These are phyloP conservation scores for Propithecus coquereli DNA, from an alignment of 2,113 vertebrate species.

Conservation along the genomic window DNA sequence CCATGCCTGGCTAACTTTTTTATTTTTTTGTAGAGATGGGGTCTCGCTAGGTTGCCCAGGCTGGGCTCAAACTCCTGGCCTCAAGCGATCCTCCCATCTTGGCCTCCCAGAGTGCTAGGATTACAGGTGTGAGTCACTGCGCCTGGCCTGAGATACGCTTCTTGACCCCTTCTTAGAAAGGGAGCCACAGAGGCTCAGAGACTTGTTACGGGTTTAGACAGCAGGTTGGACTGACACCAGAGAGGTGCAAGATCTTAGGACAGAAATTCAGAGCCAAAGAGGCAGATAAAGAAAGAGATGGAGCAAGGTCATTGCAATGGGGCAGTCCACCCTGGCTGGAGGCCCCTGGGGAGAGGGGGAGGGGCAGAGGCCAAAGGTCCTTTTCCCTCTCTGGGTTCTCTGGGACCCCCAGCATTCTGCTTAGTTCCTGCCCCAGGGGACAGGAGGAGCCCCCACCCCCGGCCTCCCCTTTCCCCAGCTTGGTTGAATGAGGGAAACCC, in stretches of 20 bases:
- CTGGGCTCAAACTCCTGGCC: too few species aligned
- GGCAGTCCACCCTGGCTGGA: neutral
- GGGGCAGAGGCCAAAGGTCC: neutral
- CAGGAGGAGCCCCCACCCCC: too few species aligned
- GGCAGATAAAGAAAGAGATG: too few species aligned
- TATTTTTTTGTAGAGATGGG: neutral
- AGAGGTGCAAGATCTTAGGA: neutral
- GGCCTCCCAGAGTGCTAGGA: too few species aligned
- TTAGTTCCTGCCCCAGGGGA: neutral
- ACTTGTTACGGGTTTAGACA: neutral
- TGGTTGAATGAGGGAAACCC: neutral
- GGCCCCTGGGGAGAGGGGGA: accelerated
- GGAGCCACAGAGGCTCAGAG: neutral
- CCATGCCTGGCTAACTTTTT: neutral
- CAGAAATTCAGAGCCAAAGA: neutral
- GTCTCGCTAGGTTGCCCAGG: neutral
- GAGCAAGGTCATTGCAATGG: neutral
- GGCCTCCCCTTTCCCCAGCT: accelerated
- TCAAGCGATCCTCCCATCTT: too few species aligned
- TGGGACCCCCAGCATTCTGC: neutral
- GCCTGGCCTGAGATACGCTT: neutral
- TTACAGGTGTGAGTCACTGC: neutral
- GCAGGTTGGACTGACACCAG: neutral
- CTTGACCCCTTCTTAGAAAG: neutral
- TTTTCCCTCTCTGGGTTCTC: neutral